These are phyloP conservation scores for Sphenopsis melanotis DNA, from an alignment of 2,797 vertebrate species.

Conservation along the genomic window DNA sequence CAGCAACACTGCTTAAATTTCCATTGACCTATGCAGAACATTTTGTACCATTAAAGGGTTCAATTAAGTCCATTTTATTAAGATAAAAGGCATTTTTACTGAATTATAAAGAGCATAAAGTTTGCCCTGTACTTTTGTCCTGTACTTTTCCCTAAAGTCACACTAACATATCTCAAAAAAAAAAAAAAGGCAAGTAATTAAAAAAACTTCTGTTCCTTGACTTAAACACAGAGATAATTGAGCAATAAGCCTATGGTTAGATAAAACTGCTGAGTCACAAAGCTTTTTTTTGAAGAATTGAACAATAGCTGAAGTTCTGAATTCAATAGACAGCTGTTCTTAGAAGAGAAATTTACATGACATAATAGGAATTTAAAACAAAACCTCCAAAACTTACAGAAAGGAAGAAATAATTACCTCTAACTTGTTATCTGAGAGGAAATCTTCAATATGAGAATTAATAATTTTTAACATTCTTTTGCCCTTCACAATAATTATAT, in stretches of 20 bases:
- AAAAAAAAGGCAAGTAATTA: conserved; percentile 35
- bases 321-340: neutral
- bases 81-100: conserved; percentile 22
- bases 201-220: conserved; percentile 25
- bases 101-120: conserved; percentile 1
- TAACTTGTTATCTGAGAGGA: neutral
- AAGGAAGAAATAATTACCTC: conserved; percentile 10
- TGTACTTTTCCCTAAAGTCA: conserved; percentile 35
- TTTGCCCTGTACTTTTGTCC: conserved; percentile 12
- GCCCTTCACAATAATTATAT: neutral
- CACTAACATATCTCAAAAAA: neutral
- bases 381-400: neutral
- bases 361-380: conserved; percentile 19
- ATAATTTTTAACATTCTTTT: neutral
- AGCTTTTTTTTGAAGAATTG: neutral
- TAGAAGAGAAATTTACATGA: neutral
- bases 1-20: neutral
- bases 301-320: conserved; percentile 20
- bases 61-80: conserved; percentile 30
- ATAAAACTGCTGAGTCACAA: conserved; percentile 38
- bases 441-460: conserved; percentile 8
- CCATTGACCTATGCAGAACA: neutral
- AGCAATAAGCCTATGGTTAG: conserved; percentile 37
- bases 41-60: neutral
- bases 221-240: conserved; percentile 49